These are phyloP conservation scores for Tipula lateralis DNA, from an alignment of 2,888 invertebrate species.

Conservation along the genomic window DNA sequence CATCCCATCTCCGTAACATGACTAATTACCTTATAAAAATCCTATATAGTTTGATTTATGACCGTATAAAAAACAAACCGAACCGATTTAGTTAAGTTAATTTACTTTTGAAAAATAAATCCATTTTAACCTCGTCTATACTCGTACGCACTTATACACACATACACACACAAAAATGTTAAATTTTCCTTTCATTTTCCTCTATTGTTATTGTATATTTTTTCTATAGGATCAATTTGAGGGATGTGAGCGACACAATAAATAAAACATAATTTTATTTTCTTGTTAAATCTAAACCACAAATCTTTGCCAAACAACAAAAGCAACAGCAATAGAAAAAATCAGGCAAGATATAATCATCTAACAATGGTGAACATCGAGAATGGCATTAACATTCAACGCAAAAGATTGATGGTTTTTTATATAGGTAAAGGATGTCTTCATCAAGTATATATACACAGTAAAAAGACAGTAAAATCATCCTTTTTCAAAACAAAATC, in stretches of 20 bases:
- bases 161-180: background rate
- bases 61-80: background rate
- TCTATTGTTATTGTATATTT: background rate
- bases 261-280: background rate
- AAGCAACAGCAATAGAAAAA: background rate
- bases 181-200: conserved; percentile 11
- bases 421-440: conserved; percentile 11
- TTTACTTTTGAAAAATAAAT: background rate
- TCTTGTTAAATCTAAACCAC: background rate
- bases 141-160: background rate
- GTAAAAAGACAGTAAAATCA: background rate
- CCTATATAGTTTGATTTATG: background rate
- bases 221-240: background rate
- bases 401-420: background rate
- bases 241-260: background rate
- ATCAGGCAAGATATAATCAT: background rate
- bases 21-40: background rate
- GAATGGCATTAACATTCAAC: background rate
- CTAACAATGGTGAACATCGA: background rate
- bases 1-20: background rate
- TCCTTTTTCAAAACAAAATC: background rate
- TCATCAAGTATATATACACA: background rate
- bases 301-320: background rate
- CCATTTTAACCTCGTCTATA: background rate
- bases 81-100: conserved; percentile 4